A percentile compares a stretch with the other conserved stretches of the same genome.
Evolutionary conservation across 2,888 invertebrate genomes (phyloP).

Genomic region (Amorpha juglandis): DNA sequence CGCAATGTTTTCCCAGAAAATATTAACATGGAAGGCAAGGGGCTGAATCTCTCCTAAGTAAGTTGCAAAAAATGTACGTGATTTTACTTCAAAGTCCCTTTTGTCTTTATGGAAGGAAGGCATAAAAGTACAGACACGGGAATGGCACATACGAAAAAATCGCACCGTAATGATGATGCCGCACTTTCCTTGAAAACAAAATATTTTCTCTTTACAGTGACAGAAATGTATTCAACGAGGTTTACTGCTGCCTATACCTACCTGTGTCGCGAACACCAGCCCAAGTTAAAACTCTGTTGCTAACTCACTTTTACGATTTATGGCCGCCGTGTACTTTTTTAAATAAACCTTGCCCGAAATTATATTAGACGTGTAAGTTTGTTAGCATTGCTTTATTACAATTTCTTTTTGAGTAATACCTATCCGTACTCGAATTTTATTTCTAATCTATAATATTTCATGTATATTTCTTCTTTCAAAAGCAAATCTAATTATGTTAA

Average conservation of each 20-base stretch:
- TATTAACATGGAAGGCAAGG: slow-evolving; percentile 83
- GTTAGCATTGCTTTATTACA: neutral
- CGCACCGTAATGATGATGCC: slow-evolving; percentile 82
- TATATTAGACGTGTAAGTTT: slow-evolving; percentile 17
- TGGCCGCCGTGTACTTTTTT: slow-evolving; percentile 24
- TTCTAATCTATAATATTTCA: neutral
- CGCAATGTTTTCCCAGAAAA: slow-evolving; percentile 84
- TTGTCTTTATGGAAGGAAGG: slow-evolving; percentile 83
- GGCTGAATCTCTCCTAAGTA: slow-evolving; percentile 84
- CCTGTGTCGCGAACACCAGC: slow-evolving; percentile 42
- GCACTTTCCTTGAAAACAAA: slow-evolving; percentile 78
- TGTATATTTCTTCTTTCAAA: neutral
- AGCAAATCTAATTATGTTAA: neutral
- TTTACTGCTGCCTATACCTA: slow-evolving; percentile 57
- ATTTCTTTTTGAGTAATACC: neutral
- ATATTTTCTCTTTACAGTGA: slow-evolving; percentile 79
- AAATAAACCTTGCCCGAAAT: slow-evolving; percentile 21
- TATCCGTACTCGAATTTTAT: neutral
- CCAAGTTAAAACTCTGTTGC: slow-evolving; percentile 38
- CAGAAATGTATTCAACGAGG: slow-evolving; percentile 74
- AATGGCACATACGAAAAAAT: slow-evolving; percentile 83
- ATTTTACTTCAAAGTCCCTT: slow-evolving; percentile 85
- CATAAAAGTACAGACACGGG: slow-evolving; percentile 81
- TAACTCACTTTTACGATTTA: slow-evolving; percentile 46
- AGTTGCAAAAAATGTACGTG: slow-evolving; percentile 85